Evolutionary conservation across 1,140 invertebrate species (phyloP).

Genomic region (Rhynchophorus ferrugineus): DNA sequence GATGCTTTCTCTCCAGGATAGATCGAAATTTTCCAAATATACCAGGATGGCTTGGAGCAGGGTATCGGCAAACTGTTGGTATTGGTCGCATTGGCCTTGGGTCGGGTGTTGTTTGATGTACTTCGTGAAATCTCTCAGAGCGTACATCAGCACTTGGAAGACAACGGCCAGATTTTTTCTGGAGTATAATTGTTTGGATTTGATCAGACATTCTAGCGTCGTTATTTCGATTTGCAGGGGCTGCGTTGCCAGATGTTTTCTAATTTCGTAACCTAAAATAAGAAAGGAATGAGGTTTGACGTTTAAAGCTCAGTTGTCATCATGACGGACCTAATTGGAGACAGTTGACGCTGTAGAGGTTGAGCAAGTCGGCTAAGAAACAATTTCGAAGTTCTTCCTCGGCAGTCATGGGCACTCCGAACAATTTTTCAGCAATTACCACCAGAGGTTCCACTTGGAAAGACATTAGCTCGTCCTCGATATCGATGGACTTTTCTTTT

Average conservation of each 20-base stretch:
- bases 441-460: conserved; percentile 17
- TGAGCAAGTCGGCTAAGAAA: conserved; percentile 13
- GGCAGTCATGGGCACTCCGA: conserved; percentile 5
- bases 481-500: conserved; percentile 15
- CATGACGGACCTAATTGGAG: conserved; percentile 6
- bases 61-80: conserved; percentile 7
- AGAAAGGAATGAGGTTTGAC: too few species aligned
- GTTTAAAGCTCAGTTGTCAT: neutral
- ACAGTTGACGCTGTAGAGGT: conserved; percentile 3
- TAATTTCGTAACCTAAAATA: conserved; percentile 19
- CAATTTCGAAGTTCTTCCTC: conserved; percentile 17
- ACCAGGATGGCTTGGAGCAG: conserved; percentile 12
- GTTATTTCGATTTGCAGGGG: conserved; percentile 12
- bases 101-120: conserved; percentile 4
- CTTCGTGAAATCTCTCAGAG: conserved; percentile 11
- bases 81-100: conserved; percentile 1
- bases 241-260: conserved; percentile 2
- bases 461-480: conserved; percentile 19
- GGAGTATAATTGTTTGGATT: conserved; percentile 14
- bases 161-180: conserved; percentile 15
- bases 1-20: conserved; percentile 21
- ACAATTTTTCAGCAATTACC: conserved; percentile 14
- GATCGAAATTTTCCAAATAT: conserved; percentile 18
- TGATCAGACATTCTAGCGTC: conserved; percentile 11
- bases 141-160: conserved; percentile 13